Conservation (phyloP, 2,113 vertebrate genomes). For the Tupaia tana region DNA sequence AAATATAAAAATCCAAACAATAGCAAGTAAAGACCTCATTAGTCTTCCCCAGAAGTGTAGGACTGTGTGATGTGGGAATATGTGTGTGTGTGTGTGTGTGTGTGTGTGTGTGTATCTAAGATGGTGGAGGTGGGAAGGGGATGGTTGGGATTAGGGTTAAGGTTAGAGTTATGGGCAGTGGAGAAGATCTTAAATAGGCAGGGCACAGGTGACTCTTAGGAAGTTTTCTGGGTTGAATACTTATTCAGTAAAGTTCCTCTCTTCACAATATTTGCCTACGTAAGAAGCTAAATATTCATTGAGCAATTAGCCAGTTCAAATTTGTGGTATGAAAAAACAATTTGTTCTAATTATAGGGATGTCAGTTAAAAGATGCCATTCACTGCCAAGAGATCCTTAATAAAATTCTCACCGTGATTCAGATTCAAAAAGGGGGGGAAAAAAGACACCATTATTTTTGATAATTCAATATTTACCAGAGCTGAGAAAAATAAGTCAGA, state of each 20-base stretch:
- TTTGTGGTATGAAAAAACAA: slow-evolving; percentile 77
- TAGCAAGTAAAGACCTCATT: neutral
- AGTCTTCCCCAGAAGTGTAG: neutral
- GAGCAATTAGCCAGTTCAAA: slow-evolving; percentile 79
- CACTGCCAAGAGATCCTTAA: slow-evolving; percentile 68
- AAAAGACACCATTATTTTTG: slow-evolving; percentile 68
- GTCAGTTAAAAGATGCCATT: slow-evolving; percentile 74
- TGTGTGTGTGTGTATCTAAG: neutral
- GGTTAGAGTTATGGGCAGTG: neutral
- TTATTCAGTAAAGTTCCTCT: slow-evolving; percentile 65
- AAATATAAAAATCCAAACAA: slow-evolving; percentile 22
- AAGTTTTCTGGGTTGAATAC: slow-evolving; percentile 47
- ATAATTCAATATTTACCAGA: slow-evolving; percentile 86
- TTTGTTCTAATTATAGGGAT: slow-evolving; percentile 76
- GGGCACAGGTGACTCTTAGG: neutral
- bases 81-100: neutral
- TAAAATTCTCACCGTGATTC: slow-evolving; percentile 77
- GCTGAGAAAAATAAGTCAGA: slow-evolving; percentile 83
- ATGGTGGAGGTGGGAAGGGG: neutral
- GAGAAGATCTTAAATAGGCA: neutral
- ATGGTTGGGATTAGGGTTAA: neutral
- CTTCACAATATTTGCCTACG: slow-evolving; percentile 43
- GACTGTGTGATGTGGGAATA: neutral
- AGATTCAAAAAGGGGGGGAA: slow-evolving; percentile 72
- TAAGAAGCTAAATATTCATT: slow-evolving; percentile 76